Evolutionary conservation across 2,888 invertebrate genomes (phyloP).

Genomic region (Leistus spinibarbis): DNA sequence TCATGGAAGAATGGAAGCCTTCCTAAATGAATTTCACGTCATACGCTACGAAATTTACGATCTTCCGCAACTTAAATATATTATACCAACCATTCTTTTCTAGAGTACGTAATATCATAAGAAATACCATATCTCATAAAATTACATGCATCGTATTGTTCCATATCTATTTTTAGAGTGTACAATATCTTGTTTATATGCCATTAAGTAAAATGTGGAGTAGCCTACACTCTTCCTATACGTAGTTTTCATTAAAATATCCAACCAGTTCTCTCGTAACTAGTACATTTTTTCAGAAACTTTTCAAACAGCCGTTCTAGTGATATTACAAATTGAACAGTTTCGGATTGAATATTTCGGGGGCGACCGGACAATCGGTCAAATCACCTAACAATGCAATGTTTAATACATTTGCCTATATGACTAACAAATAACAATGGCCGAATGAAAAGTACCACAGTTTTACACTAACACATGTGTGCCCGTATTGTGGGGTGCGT

Average conservation of each 20-base stretch:
- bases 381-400: conserved; percentile 30
- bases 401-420: conserved; percentile 33
- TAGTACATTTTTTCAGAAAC: too few relatives aligned
- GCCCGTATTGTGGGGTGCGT: neutral
- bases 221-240: too few relatives aligned
- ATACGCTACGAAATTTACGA: conserved; percentile 35
- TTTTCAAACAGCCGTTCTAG: too few relatives aligned
- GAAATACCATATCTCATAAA: neutral
- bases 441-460: conserved; percentile 18
- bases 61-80: conserved; percentile 22
- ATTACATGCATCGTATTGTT: too few relatives aligned
- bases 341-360: too few relatives aligned
- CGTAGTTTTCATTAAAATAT: too few relatives aligned
- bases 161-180: too few relatives aligned
- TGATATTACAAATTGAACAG: too few relatives aligned
- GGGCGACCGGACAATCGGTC: neutral
- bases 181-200: too few relatives aligned
- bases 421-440: conserved; percentile 29
- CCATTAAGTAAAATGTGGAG: too few relatives aligned
- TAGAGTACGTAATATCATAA: neutral
- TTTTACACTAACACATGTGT: neutral
- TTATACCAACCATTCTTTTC: too few relatives aligned
- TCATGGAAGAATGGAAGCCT: conserved; percentile 2
- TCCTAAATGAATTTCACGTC: conserved; percentile 34
- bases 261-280: too few relatives aligned